These are phyloP conservation scores for Apis cerana DNA, from an alignment of 1,140 invertebrate genomes.

Conservation along the genomic window DNA sequence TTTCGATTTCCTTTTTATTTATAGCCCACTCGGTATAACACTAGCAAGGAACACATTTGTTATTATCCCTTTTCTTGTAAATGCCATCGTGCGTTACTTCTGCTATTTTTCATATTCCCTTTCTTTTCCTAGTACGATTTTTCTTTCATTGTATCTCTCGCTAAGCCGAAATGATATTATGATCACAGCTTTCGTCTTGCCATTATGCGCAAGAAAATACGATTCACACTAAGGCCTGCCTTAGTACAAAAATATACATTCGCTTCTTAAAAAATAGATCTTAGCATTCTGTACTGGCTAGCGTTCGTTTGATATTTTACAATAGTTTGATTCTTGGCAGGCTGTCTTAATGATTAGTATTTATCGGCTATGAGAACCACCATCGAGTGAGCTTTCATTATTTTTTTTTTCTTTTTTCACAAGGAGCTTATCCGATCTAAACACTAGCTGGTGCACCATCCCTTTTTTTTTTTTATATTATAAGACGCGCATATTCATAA, in stretches of 20 bases:
- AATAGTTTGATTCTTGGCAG: slow-evolving; percentile 72
- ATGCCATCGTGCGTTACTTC: slow-evolving; percentile 6
- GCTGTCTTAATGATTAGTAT: slow-evolving; percentile 65
- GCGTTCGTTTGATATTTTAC: slow-evolving; percentile 65
- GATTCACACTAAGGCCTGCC: slow-evolving; percentile 79
- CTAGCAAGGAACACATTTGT: slow-evolving; percentile 33
- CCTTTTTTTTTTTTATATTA: slow-evolving; percentile 31
- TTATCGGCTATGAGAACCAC: slow-evolving; percentile 64
- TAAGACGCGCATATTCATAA: slow-evolving; percentile 62
- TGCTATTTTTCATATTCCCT: slow-evolving; percentile 26
- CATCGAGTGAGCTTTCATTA: slow-evolving; percentile 68
- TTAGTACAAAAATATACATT: slow-evolving; percentile 81
- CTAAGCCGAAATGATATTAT: slow-evolving; percentile 52
- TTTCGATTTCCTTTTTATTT: slow-evolving; percentile 52
- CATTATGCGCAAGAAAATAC: slow-evolving; percentile 58
- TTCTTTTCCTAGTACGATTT: slow-evolving; percentile 34
- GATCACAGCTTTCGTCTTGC: slow-evolving; percentile 60
- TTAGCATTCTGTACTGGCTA: slow-evolving; percentile 76
- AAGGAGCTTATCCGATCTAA: slow-evolving; percentile 68
- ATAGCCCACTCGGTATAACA: slow-evolving; percentile 68
- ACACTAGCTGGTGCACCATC: slow-evolving; percentile 71
- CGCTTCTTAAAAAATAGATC: slow-evolving; percentile 81
- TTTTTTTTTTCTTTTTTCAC: slow-evolving; percentile 7
- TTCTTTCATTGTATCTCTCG: slow-evolving; percentile 48
- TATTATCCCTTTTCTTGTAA: slow-evolving; percentile 13